These are phyloP conservation scores for Megathymus violae DNA, from an alignment of 1,140 invertebrate genomes.

Conservation along the genomic window DNA sequence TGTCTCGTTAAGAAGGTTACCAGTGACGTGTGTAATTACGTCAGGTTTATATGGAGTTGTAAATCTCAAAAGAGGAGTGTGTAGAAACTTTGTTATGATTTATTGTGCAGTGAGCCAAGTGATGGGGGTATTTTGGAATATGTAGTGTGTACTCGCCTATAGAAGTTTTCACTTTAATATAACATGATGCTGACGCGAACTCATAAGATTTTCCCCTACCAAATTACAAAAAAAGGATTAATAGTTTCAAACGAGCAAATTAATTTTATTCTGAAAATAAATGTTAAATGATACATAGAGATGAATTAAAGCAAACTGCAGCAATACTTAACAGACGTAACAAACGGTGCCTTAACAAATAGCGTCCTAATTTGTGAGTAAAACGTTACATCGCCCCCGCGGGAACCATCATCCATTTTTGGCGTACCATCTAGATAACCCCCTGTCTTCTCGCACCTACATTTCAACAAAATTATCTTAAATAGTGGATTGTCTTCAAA, in stretches of 20 bases:
- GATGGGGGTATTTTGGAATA: slow-evolving; percentile 1
- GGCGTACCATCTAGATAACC: slow-evolving; percentile 4
- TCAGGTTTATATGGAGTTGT: slow-evolving; percentile 13
- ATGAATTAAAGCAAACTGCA: slow-evolving; percentile 4
- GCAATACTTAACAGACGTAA: slow-evolving; percentile 35
- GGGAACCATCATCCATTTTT: slow-evolving; percentile 29
- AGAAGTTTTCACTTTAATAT: too few species aligned
- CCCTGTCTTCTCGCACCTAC: too few species aligned
- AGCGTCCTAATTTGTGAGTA: slow-evolving; percentile 49
- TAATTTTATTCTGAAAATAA: too few species aligned
- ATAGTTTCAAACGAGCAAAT: too few species aligned
- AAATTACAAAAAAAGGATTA: too few species aligned
- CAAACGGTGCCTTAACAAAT: slow-evolving; percentile 40
- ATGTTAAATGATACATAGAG: too few species aligned
- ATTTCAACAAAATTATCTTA: too few species aligned
- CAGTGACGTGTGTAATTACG: slow-evolving; percentile 30
- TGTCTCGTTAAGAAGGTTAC: slow-evolving; percentile 24
- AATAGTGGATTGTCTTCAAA: too few species aligned
- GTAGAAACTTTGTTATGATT: slow-evolving; percentile 1
- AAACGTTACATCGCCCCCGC: slow-evolving; percentile 36
- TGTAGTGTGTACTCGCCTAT: too few species aligned
- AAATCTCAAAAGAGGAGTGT: neutral
- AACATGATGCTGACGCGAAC: too few species aligned
- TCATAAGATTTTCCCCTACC: too few species aligned
- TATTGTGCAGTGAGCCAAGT: neutral